Percentiles rank a stretch among this genome's conserved stretches.
These are phyloP conservation scores for Bombus sibiricus DNA, from an alignment of 1,140 invertebrate species.

Conservation along the genomic window DNA sequence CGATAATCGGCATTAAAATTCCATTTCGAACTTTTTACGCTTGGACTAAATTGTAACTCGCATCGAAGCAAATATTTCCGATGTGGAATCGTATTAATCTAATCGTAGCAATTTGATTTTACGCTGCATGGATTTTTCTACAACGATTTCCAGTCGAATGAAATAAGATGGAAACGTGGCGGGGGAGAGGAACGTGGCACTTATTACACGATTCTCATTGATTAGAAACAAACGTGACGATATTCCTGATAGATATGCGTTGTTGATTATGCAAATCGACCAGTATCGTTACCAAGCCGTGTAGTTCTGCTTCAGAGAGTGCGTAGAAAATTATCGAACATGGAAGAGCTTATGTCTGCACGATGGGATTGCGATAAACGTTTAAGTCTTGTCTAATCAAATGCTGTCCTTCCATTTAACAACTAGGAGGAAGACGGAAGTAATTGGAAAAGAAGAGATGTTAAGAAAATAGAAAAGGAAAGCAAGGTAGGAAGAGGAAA, in stretches of 20 bases:
- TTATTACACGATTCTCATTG: conserved; percentile 11
- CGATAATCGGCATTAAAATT: background rate
- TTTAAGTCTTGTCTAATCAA: conserved; percentile 33
- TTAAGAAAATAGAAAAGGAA: no score
- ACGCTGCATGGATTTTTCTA: background rate
- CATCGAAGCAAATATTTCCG: background rate
- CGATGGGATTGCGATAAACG: conserved; percentile 25
- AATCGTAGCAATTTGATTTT: background rate
- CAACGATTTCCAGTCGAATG: background rate
- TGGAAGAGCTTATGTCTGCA: conserved; percentile 16
- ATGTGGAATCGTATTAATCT: background rate
- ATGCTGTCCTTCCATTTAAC: background rate
- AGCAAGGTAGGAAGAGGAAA: background rate
- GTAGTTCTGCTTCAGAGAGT: conserved; percentile 30
- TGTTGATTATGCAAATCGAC: conserved; percentile 49
- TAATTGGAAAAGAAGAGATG: background rate
- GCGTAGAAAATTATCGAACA: conserved; percentile 29
- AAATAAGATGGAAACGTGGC: no score
- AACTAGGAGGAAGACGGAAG: background rate
- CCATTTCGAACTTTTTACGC: background rate
- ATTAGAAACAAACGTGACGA: conserved; percentile 7
- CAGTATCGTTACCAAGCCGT: conserved; percentile 31
- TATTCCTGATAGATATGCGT: conserved; percentile 38
- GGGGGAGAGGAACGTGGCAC: background rate
- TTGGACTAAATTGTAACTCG: background rate